Evolutionary conservation across 1,140 invertebrate genomes (phyloP).

Genomic region (Danaus plexippus): DNA sequence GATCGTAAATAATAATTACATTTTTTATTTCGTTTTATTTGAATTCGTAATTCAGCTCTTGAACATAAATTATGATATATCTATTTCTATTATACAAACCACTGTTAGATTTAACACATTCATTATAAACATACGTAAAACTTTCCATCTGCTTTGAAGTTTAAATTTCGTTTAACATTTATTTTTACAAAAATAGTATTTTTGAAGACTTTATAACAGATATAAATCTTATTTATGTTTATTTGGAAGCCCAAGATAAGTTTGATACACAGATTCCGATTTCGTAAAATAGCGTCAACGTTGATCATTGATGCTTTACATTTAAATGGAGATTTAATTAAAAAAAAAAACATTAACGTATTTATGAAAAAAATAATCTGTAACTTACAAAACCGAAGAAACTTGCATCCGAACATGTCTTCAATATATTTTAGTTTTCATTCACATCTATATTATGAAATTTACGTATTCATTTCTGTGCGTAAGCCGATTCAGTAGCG

Average conservation of each 20-base stretch:
- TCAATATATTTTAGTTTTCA: too few relatives aligned
- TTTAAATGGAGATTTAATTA: not conserved
- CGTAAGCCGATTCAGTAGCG: too few relatives aligned
- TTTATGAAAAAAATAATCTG: too few relatives aligned
- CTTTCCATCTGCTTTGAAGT: constrained; percentile 2
- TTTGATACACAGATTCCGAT: constrained; percentile 12
- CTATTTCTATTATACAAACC: not conserved
- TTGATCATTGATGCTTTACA: constrained; percentile 5
- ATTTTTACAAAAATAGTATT: constrained; percentile 9
- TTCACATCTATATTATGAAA: too few relatives aligned
- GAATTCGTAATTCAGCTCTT: too few relatives aligned
- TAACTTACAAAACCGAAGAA: too few relatives aligned
- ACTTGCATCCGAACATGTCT: too few relatives aligned
- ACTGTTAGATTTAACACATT: not conserved
- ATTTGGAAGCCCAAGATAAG: constrained; percentile 10
- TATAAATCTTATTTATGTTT: constrained; percentile 8
- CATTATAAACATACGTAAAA: constrained; percentile 2
- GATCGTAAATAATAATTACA: too few relatives aligned
- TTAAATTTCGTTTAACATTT: not conserved
- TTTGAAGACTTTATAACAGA: constrained; percentile 6
- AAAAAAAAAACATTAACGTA: too few relatives aligned
- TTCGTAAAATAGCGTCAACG: constrained; percentile 7
- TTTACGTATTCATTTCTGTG: too few relatives aligned
- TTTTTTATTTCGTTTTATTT: too few relatives aligned
- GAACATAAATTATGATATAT: too few relatives aligned